Evolutionary conservation across 1,140 invertebrate species (phyloP).

Genomic region (Anadara kagoshimensis): DNA sequence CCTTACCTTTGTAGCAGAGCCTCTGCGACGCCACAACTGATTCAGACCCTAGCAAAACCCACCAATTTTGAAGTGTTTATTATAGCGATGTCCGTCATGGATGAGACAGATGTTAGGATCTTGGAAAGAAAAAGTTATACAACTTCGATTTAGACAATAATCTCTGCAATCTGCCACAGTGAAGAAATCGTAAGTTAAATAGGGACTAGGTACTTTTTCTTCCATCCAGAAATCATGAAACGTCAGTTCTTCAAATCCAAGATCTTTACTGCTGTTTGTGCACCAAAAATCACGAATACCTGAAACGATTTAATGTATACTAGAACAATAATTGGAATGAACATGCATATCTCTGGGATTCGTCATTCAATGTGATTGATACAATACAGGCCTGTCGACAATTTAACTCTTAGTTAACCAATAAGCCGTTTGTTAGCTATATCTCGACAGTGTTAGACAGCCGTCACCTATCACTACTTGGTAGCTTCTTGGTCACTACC

Average conservation of each 20-base stretch:
- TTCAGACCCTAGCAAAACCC: background rate
- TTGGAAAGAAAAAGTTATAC: background rate
- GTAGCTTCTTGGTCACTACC: too few relatives aligned
- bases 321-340: too few relatives aligned
- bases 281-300: background rate
- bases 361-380: too few relatives aligned
- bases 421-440: too few relatives aligned
- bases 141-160: slow-evolving; percentile 4
- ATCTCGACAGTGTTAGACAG: too few relatives aligned
- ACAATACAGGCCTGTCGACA: too few relatives aligned
- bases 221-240: slow-evolving; percentile 5
- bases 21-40: background rate
- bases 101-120: background rate
- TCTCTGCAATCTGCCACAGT: background rate
- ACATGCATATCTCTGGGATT: too few relatives aligned
- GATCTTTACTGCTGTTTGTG: background rate
- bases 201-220: too few relatives aligned
- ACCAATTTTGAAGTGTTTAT: background rate
- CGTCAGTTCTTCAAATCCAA: background rate
- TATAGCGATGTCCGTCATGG: slow-evolving; percentile 8
- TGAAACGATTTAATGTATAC: too few relatives aligned
- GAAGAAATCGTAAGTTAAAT: background rate
- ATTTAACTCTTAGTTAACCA: too few relatives aligned
- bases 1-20: slow-evolving; percentile 16
- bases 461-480: too few relatives aligned